Percentiles rank a stretch among this genome's conserved stretches.
These are phyloP conservation scores for Agapornis canus DNA, from an alignment of 2,797 vertebrate species.

Conservation along the genomic window DNA sequence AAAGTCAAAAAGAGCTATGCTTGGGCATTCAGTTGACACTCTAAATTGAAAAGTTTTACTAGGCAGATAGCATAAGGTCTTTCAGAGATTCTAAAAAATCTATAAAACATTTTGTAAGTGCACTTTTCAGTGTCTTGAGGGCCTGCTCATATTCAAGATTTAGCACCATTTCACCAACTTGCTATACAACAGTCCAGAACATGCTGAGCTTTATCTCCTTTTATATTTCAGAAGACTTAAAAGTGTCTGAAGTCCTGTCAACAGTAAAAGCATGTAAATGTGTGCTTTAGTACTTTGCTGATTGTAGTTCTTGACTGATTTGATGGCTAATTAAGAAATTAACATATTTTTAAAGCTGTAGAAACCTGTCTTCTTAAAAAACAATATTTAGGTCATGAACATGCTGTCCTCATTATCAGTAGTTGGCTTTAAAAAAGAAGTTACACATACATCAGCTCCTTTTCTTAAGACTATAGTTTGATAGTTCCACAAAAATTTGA, in stretches of 20 bases:
- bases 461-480: background rate
- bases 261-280: background rate
- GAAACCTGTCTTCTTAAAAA: background rate
- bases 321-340: background rate
- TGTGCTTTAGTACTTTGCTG: background rate
- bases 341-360: background rate
- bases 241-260: background rate
- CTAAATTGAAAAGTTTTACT: background rate
- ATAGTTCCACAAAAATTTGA: background rate
- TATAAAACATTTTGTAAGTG: background rate
- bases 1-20: slow-evolving; percentile 48
- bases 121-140: slow-evolving; percentile 5
- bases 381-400: background rate
- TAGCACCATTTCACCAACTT: background rate
- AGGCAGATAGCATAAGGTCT: background rate
- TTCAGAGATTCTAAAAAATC: background rate
- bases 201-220: background rate
- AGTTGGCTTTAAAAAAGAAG: background rate
- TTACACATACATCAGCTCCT: background rate
- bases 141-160: background rate
- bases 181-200: background rate
- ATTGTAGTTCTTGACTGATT: background rate
- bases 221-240: background rate
- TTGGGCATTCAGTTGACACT: background rate
- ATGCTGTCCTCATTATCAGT: background rate